Base-by-base conservation (phyloP, 2,888 invertebrate genomes). In the Penaeus monodon region DNA sequence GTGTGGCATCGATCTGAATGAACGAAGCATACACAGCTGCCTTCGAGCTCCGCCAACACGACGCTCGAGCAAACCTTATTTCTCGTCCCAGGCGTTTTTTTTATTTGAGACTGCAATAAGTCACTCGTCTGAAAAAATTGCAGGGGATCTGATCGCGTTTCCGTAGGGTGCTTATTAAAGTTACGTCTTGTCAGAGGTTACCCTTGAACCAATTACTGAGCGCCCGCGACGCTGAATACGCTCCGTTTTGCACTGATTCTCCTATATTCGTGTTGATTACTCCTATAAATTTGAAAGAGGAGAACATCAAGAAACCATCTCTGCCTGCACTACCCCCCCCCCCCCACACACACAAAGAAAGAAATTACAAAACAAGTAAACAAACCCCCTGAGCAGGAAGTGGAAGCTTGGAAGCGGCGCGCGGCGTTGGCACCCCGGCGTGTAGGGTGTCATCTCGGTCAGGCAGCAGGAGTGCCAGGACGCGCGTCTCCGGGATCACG, bases 191-290 rank as follows among this genome's bases (percentile, higher is more conserved):
- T 44, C 44, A 44, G 44, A 33, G 24, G 73, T n/a, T 73, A 73
- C 73, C 73, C 73, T 73, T 73, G 73, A 73, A 73, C 73, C 73
- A 73, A 73, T 73, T 73, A 73, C 27, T n/a, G 27, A 33, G 73
- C 33, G 27, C 73, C 22, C 73, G 27, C 73, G 27, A 33, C 27
- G 33, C 73, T 44, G 44, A 8, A 44, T 44, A 44, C 44, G 44
- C 44, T 44, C 44, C 44, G 44, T 44, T 44, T 44, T 44, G 44
- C 44, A 44, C 73, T 14, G n/a, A 22, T 27, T 73, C 27, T 73
- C 29, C 73, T n/a, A 20, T 29, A 73, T 73, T 73, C 24, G 33
- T 33, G 73, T 73, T 33, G 73, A 73, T 24, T 33, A 33, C 27
- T 7, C 27, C 4, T 73, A 6, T 7, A 70, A 8, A 73, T 33